These are phyloP conservation scores for Rhagonycha fulva DNA, from an alignment of 2,888 invertebrate species.

Conservation along the genomic window DNA sequence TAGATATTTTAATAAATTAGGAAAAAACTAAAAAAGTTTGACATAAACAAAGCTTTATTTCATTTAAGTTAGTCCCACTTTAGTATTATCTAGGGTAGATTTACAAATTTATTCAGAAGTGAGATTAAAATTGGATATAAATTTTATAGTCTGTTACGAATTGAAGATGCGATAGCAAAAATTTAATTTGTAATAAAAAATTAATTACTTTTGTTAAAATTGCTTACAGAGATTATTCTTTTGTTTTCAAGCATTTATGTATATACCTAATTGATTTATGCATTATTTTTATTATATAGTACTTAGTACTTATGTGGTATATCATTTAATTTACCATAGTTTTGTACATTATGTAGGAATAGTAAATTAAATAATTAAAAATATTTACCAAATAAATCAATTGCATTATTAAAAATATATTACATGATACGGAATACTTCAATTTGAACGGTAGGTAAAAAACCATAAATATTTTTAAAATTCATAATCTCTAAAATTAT, in stretches of 20 bases:
- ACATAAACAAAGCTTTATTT: background rate
- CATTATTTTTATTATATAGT: no score
- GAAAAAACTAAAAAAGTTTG: background rate
- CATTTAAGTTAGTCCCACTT: background rate
- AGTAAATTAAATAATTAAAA: no score
- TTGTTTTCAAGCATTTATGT: background rate
- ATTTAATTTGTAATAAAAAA: background rate
- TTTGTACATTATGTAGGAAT: no score
- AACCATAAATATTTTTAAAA: no score
- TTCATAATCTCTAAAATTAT: no score
- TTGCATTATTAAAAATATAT: no score
- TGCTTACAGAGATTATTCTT: background rate
- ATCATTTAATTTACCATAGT: no score
- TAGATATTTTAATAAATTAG: conserved; percentile 8
- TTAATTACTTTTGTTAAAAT: background rate
- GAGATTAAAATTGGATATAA: background rate
- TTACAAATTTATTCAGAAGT: background rate
- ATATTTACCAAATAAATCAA: no score
- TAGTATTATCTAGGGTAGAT: background rate
- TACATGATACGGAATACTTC: no score
- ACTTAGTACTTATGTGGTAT: no score
- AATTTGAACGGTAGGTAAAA: no score
- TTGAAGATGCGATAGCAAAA: background rate
- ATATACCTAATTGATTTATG: no score
- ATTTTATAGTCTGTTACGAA: background rate